A percentile compares a stretch with the other conserved stretches of the same genome.
Conservation (phyloP, 1,140 invertebrate genomes). For the Asbolus verrucosus region DNA sequence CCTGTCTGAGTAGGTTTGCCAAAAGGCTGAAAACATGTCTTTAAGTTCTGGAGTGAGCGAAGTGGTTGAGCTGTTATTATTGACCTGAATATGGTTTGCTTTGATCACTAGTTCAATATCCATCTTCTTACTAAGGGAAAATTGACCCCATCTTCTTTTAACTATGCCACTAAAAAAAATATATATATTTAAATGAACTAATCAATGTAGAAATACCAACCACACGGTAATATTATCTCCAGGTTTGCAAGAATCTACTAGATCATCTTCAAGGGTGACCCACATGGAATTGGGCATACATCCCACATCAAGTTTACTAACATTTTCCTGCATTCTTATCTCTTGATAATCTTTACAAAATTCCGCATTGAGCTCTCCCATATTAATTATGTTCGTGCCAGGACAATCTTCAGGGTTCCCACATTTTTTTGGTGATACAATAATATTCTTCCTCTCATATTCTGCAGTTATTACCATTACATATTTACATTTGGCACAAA, state of each 20-base stretch:
- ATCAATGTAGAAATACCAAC: constrained; percentile 66
- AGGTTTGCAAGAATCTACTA: constrained; percentile 89
- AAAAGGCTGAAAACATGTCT: constrained; percentile 81
- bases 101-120: constrained; percentile 80
- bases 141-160: constrained; percentile 77
- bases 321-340: constrained; percentile 87
- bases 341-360: constrained; percentile 92
- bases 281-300: constrained; percentile 82
- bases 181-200: constrained; percentile 34
- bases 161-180: constrained; percentile 77
- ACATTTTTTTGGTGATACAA: constrained; percentile 73
- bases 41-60: constrained; percentile 77
- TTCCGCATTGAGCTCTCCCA: constrained; percentile 70
- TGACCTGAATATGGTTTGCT: constrained; percentile 81
- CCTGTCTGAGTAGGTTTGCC: constrained; percentile 73
- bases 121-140: constrained; percentile 70
- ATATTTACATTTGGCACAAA: constrained; percentile 84
- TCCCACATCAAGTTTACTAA: constrained; percentile 77
- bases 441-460: constrained; percentile 75
- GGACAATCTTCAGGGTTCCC: constrained; percentile 72
- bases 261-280: constrained; percentile 86
- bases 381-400: constrained; percentile 67
- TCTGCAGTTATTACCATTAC: constrained; percentile 75
- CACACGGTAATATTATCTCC: constrained; percentile 89
- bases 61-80: constrained; percentile 75